Base-by-base conservation (phyloP, 2,888 invertebrate species). In the Altica lythri region DNA sequence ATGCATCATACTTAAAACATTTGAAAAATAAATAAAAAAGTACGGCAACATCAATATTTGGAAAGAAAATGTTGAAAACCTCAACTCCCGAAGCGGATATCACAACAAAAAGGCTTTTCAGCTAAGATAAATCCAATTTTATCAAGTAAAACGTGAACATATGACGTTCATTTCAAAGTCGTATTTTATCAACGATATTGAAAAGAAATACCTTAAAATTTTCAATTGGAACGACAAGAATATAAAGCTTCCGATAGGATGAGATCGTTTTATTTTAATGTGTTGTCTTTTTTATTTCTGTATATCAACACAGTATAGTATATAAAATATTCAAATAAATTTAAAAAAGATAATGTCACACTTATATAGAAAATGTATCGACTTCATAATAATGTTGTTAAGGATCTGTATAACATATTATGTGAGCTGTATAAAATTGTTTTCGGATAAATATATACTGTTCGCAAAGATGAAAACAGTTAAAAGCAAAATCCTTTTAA, bases 211-310 rank as follows among this genome's bases (percentile, higher is more conserved):
- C 18, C 19, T 37, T 18, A 16, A 34, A 34, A 22, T 40, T 40
- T 40, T 40, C 40, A 40, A 40, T 40, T 40, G 22, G 40, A 40
- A 12, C 40, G 40, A 22, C 40, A 40, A 40, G 25, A 22, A 40
- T 9, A 29, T 22, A 25, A 25, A 40, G 14, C 40, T 25, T 40
- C 13, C 40, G 18, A 40, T 40, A 14, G 10, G 40, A 40, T 40
- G 12, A 40, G 22, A 3, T 40, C 25, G 22, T 40, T 40, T 40
- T 40, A 25, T 40, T 40, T 40, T 25, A 13, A 40, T n/a, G n/a
- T n/a, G n/a, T n/a, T n/a, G n/a, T n/a, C n/a, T n/a, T n/a, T n/a
- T n/a, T n/a, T n/a, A n/a, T n/a, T n/a, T n/a, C n/a, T n/a, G n/a
- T n/a, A n/a, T n/a, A n/a, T n/a, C n/a, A n/a, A n/a, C n/a, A n/a